Percentiles rank a stretch among this genome's conserved stretches.
Conservation (phyloP, 1,140 invertebrate genomes). For the Atta cephalotes region DNA sequence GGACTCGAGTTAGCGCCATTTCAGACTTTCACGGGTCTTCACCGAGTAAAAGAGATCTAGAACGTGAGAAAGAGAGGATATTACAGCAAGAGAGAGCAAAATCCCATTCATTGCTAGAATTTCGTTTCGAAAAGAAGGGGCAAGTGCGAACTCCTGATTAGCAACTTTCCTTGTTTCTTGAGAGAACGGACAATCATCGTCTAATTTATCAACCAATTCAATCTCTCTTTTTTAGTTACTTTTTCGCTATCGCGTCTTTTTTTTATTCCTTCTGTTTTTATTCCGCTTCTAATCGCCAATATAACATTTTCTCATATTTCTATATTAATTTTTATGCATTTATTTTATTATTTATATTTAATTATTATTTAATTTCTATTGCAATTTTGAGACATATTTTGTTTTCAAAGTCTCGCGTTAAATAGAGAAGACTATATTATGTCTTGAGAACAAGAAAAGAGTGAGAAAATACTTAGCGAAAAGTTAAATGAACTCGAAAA, state of each 20-base stretch:
- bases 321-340: neutral
- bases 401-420: neutral
- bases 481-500: too few species aligned
- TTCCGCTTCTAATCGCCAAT: neutral
- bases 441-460: too few species aligned
- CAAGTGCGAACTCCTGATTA: slow-evolving; percentile 78
- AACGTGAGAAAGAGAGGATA: slow-evolving; percentile 1
- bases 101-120: slow-evolving; percentile 69
- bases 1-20: slow-evolving; percentile 79
- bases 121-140: slow-evolving; percentile 56
- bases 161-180: slow-evolving; percentile 68
- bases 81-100: slow-evolving; percentile 7
- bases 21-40: slow-evolving; percentile 77
- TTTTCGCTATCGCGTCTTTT: slow-evolving; percentile 29
- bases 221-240: slow-evolving; percentile 52
- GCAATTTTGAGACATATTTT: neutral
- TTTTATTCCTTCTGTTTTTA: neutral
- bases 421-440: neutral
- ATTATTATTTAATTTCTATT: neutral
- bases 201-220: slow-evolving; percentile 76
- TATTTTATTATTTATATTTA: neutral
- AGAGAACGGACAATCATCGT: slow-evolving; percentile 75
- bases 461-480: too few species aligned
- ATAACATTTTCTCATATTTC: neutral
- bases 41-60: slow-evolving; percentile 61